Percentiles rank a stretch among this genome's conserved stretches.
Conservation (phyloP, 2,113 vertebrate species). For the Heloderma charlesbogerti region DNA sequence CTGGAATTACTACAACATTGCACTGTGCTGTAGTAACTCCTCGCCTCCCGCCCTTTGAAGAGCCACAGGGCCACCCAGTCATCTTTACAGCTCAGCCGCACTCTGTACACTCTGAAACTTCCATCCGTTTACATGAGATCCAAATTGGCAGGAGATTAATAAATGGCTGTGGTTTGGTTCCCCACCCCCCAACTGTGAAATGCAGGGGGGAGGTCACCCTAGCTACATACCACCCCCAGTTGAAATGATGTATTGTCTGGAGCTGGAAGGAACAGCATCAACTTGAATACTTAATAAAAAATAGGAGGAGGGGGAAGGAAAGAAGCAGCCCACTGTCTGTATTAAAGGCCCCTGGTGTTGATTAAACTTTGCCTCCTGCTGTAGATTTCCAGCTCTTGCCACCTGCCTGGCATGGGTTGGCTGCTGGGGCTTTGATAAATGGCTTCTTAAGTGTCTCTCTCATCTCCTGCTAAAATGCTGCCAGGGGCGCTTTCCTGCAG, state of each 20-base stretch:
- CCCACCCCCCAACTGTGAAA: neutral
- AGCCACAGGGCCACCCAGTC: neutral
- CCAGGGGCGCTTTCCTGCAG: slow-evolving; percentile 5
- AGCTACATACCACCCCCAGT: too few relatives aligned
- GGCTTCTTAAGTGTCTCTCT: slow-evolving; percentile 9
- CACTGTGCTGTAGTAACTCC: neutral
- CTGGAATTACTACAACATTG: neutral
- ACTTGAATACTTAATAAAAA: neutral
- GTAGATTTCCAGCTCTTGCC: neutral
- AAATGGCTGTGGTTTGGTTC: neutral
- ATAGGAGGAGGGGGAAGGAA: too few relatives aligned
- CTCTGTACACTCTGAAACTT: too few relatives aligned
- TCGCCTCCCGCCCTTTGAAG: neutral
- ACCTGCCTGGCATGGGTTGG: neutral
- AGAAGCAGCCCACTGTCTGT: neutral
- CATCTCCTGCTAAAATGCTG: slow-evolving; percentile 24
- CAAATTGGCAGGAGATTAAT: neutral
- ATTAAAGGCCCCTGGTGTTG: slow-evolving; percentile 15
- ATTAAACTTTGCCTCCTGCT: slow-evolving; percentile 33
- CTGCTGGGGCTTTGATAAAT: slow-evolving; percentile 23
- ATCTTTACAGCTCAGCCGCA: neutral
- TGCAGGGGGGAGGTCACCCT: too few relatives aligned
- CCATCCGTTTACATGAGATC: neutral
- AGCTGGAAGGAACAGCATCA: neutral
- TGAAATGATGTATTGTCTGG: neutral